Evolutionary conservation across 1,140 invertebrate species (phyloP).

Genomic region (Vanessa tameamea): DNA sequence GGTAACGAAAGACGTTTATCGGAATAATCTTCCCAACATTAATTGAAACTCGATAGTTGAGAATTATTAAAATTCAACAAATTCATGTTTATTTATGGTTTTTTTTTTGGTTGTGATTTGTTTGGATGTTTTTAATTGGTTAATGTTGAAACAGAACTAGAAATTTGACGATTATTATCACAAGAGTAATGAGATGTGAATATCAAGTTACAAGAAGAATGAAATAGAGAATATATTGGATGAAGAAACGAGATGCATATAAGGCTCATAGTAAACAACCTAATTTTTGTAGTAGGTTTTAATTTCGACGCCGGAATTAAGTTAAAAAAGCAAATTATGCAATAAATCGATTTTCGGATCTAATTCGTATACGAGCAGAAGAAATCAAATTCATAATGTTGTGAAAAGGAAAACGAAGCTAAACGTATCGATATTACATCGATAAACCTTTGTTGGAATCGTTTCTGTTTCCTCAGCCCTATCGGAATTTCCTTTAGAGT

Average conservation of each 20-base stretch:
- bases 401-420: constrained; percentile 43
- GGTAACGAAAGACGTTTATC: constrained; percentile 23
- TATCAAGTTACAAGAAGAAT: no score
- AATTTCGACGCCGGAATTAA: no score
- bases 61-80: constrained; percentile 32
- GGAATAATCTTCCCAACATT: constrained; percentile 26
- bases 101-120: constrained; percentile 25
- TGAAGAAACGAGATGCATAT: no score
- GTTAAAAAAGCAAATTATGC: no score
- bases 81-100: constrained; percentile 27
- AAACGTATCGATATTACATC: constrained; percentile 32
- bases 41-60: constrained; percentile 35
- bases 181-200: no score
- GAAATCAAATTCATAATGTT: constrained; percentile 37
- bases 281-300: no score
- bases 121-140: constrained; percentile 27
- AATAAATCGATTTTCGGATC: not conserved
- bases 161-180: not conserved
- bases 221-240: no score
- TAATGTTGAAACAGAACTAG: constrained; percentile 3
- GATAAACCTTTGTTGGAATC: constrained; percentile 54
- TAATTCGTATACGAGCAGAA: not conserved
- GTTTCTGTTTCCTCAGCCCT: constrained; percentile 44
- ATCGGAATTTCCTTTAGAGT: constrained; percentile 43
- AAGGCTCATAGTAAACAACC: no score